Percentiles rank a stretch among this genome's conserved stretches.
These are phyloP conservation scores for Sorex fumeus DNA, from an alignment of 2,113 vertebrate species.

Conservation along the genomic window DNA sequence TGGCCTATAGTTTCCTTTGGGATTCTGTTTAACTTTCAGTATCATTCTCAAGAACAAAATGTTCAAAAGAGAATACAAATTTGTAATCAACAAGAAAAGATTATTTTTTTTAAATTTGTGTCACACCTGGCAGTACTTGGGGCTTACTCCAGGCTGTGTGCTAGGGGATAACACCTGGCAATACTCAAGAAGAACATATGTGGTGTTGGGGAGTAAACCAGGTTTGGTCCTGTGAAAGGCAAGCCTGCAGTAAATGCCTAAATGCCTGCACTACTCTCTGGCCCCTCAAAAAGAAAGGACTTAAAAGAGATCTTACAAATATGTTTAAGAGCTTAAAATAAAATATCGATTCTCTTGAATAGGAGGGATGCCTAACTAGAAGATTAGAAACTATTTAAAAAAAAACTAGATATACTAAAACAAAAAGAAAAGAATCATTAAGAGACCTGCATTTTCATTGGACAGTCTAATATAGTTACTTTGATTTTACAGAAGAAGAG, in stretches of 20 bases:
- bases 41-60: conserved; percentile 25
- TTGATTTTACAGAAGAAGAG: background rate
- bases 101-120: background rate
- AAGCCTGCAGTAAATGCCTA: background rate
- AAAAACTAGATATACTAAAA: background rate
- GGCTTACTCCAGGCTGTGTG: too few species aligned
- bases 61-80: conserved; percentile 16
- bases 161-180: too few species aligned
- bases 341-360: background rate
- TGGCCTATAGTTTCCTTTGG: background rate
- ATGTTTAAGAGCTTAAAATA: conserved; percentile 26
- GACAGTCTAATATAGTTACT: too few species aligned
- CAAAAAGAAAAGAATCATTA: background rate
- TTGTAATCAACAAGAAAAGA: conserved; percentile 14
- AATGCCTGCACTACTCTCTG: background rate
- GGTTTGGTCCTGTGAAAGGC: too few species aligned
- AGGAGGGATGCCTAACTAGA: background rate
- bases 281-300: background rate
- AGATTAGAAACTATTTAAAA: conserved; percentile 8
- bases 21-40: background rate
- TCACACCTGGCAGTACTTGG: too few species aligned
- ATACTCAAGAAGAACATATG: too few species aligned
- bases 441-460: too few species aligned
- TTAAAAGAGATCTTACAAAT: background rate
- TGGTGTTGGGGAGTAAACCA: too few species aligned